Percentiles rank a stretch among this genome's conserved stretches.
These are phyloP conservation scores for Drosophila kepulauana DNA, from an alignment of 1,140 invertebrate genomes.

Conservation along the genomic window DNA sequence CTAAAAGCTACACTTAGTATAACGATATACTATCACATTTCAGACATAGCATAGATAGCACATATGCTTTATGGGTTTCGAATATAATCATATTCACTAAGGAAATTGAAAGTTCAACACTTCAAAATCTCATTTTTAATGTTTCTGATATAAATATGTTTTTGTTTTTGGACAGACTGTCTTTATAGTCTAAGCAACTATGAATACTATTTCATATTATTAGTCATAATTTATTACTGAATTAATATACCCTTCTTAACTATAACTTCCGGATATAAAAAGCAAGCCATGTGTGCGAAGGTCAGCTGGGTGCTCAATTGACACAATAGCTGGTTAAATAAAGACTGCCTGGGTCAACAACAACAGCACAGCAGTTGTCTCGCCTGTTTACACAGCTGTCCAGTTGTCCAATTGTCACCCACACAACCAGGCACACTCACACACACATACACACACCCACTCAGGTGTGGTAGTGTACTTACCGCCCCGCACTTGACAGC, in stretches of 20 bases:
- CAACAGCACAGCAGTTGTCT: neutral
- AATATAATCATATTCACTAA: too few relatives aligned
- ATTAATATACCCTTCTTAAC: neutral
- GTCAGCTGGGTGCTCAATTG: slow-evolving; percentile 41
- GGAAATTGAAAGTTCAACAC: too few relatives aligned
- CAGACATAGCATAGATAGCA: too few relatives aligned
- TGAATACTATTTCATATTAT: neutral
- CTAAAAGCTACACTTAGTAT: too few relatives aligned
- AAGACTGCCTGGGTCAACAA: slow-evolving; percentile 50
- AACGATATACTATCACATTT: too few relatives aligned
- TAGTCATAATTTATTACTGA: neutral
- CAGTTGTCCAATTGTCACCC: neutral
- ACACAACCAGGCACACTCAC: too few relatives aligned
- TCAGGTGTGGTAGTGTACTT: slow-evolving; percentile 75
- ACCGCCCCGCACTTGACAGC: slow-evolving; percentile 94
- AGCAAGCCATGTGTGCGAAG: slow-evolving; percentile 7
- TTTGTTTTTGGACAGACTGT: too few relatives aligned
- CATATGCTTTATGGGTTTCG: too few relatives aligned
- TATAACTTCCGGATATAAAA: neutral
- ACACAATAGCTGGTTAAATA: slow-evolving; percentile 51
- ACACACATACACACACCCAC: too few relatives aligned
- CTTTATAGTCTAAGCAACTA: too few relatives aligned
- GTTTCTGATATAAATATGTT: too few relatives aligned
- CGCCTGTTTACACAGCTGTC: slow-evolving; percentile 6
- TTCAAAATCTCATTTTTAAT: too few relatives aligned